Evolutionary conservation across 2,113 vertebrate genomes (phyloP).

Genomic region (Balaeniceps rex): DNA sequence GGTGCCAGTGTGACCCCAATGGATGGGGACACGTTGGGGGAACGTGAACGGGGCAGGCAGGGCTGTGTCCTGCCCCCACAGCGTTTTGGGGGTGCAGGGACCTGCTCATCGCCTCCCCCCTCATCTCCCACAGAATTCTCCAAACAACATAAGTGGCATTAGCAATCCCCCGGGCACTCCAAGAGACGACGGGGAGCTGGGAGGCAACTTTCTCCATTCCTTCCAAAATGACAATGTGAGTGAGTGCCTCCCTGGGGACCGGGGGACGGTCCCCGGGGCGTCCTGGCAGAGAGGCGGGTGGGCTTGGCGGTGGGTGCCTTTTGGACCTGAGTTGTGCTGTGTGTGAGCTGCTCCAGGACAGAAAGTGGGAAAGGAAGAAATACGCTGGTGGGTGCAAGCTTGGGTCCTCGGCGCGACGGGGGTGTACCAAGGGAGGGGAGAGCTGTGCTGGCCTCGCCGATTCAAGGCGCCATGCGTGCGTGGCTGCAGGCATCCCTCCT

Average conservation of each 20-base stretch:
- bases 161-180: conserved; percentile 98
- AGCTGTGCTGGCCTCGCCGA: background rate
- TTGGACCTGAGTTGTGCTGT: background rate
- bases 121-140: conserved; percentile 86
- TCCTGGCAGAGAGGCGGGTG: fast-evolving
- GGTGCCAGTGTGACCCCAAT: background rate
- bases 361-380: background rate
- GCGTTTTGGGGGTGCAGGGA: fast-evolving
- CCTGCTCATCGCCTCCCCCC: background rate
- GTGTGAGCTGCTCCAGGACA: background rate
- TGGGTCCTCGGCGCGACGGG: background rate
- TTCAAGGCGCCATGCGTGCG: fast-evolving
- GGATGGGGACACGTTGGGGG: background rate
- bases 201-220: conserved; percentile 98
- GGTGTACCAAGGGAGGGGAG: background rate
- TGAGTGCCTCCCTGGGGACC: background rate
- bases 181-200: conserved; percentile 93
- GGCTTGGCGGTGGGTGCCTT: background rate
- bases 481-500: background rate
- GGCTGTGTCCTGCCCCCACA: background rate
- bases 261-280: fast-evolving
- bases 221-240: conserved; percentile 99
- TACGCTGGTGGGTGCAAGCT: background rate
- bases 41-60: background rate
- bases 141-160: conserved; percentile 99